Percentiles rank a stretch among this genome's conserved stretches.
Evolutionary conservation across 2,888 invertebrate species (phyloP).

Genomic region (Diarsia mendica): DNA sequence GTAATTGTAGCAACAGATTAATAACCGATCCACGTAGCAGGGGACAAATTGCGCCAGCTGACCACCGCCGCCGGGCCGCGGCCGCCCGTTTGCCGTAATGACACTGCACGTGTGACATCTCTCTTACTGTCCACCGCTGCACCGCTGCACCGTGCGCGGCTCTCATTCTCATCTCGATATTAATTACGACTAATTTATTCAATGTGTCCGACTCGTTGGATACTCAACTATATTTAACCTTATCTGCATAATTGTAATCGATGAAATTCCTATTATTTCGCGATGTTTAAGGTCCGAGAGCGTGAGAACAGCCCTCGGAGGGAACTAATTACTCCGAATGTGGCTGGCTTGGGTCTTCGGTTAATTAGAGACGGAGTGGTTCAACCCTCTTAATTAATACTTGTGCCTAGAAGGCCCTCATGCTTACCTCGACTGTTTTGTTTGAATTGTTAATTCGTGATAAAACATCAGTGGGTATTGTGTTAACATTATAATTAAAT

Average conservation of each 20-base stretch:
- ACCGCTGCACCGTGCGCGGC: constrained; percentile 14
- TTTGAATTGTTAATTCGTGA: constrained; percentile 87
- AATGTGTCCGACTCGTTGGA: constrained; percentile 36
- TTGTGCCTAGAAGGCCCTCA: constrained; percentile 85
- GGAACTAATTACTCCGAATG: constrained; percentile 89
- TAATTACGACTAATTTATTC: constrained; percentile 60
- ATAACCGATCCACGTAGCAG: constrained; percentile 84
- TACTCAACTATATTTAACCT: constrained; percentile 59
- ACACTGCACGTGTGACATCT: constrained; percentile 54
- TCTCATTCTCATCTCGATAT: constrained; percentile 54
- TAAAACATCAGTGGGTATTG: constrained; percentile 83
- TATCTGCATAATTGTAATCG: constrained; percentile 83
- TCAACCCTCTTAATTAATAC: constrained; percentile 90
- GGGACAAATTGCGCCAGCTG: constrained; percentile 85
- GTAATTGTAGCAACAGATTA: constrained; percentile 85
- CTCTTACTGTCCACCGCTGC: constrained; percentile 34
- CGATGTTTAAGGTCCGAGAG: constrained; percentile 80
- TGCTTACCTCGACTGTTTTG: constrained; percentile 86
- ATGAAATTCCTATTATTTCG: constrained; percentile 82
- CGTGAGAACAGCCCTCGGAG: constrained; percentile 88
- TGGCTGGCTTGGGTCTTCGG: constrained; percentile 88
- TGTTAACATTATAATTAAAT: constrained; percentile 80
- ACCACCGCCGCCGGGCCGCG: constrained; percentile 69
- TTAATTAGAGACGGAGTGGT: constrained; percentile 89
- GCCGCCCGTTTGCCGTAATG: constrained; percentile 53